Evolutionary conservation across 1,140 invertebrate genomes (phyloP).

Genomic region (Yoshiicerus persimilis): DNA sequence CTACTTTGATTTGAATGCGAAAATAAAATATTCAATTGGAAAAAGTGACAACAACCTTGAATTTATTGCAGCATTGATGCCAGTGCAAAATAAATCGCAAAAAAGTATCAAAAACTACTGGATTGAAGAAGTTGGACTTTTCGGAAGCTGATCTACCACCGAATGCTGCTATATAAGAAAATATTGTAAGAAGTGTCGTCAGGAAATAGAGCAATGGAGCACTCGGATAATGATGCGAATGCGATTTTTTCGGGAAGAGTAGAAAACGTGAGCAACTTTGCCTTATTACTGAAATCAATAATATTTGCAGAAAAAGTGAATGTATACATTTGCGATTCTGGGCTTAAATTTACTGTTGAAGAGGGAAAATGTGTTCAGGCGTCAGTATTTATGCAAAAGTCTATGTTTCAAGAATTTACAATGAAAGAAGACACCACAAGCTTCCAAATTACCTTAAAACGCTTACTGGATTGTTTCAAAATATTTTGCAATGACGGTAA

Average conservation of each 20-base stretch:
- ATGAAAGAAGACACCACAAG: background rate
- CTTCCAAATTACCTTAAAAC: conserved; percentile 33
- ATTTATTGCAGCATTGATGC: too few relatives aligned
- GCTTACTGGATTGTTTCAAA: conserved; percentile 31
- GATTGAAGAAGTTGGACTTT: too few relatives aligned
- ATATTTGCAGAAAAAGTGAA: conserved; percentile 26
- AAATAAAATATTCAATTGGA: too few relatives aligned
- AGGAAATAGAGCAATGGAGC: background rate
- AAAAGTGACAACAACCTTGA: too few relatives aligned
- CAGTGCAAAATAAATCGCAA: too few relatives aligned
- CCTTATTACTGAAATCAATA: background rate
- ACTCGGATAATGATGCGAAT: background rate
- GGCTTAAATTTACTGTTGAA: conserved; percentile 33
- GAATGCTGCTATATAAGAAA: too few relatives aligned
- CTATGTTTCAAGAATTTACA: conserved; percentile 27
- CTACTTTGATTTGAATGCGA: too few relatives aligned
- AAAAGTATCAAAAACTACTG: too few relatives aligned
- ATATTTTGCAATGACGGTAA: conserved; percentile 16
- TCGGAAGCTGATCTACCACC: too few relatives aligned
- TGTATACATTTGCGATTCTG: conserved; percentile 8
- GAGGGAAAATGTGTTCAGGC: conserved; percentile 40
- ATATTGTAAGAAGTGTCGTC: background rate
- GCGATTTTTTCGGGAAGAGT: background rate
- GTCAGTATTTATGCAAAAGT: background rate
- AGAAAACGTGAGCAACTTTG: background rate